Base-by-base conservation (phyloP, 2,888 invertebrate species). In the Elysia crispata region DNA sequence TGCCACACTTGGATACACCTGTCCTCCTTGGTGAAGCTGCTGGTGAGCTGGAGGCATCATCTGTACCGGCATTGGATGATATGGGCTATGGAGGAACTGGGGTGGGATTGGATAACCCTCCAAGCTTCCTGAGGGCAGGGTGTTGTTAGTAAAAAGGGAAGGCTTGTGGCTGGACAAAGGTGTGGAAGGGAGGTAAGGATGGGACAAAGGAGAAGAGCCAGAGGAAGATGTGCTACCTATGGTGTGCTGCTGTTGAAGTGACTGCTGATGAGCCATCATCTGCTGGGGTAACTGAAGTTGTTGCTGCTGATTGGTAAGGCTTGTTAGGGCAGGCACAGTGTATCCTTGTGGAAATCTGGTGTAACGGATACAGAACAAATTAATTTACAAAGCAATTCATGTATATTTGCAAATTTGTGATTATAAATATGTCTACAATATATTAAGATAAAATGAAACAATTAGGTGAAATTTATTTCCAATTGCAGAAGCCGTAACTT, bases 251-350 rank as follows among this genome's bases (percentile, higher is more conserved):
- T 73, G 41, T 11, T 41, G 41, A 6, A 41, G 41, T 11, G 41
- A 41, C 25, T 25, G 23, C n/a, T 49, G 76, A 3, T 76, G 54
- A 28, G 18, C 28, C 18, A 28, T 18, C 23, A 73, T 50, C 54
- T 73, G 73, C 33, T 73, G 50, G 28, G n/a, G 33, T 23, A 54
- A 50, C 54, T 50, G 73, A 18, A 73, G 54, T 23, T 50, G 73
- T 54, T 73, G 73, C 73, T 73, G 73, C 33, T 73, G 73, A 18
- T 73, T 73, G 18, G 57, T 72, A 28, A 78, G 64, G 64, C 73
- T 64, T 31, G 73, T n/a, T 20, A 78, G 15, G 25, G 64, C 66
- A 15, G 41, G 49, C 31, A 30, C 72, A 49, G 41, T 72, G 5
- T 70, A 72, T 11, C 28, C 20, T 18, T 28, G 77, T 18, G 78